These are phyloP conservation scores for Pseudorhombus dupliciocellatus DNA, from an alignment of 2,113 vertebrate genomes.

Conservation along the genomic window DNA sequence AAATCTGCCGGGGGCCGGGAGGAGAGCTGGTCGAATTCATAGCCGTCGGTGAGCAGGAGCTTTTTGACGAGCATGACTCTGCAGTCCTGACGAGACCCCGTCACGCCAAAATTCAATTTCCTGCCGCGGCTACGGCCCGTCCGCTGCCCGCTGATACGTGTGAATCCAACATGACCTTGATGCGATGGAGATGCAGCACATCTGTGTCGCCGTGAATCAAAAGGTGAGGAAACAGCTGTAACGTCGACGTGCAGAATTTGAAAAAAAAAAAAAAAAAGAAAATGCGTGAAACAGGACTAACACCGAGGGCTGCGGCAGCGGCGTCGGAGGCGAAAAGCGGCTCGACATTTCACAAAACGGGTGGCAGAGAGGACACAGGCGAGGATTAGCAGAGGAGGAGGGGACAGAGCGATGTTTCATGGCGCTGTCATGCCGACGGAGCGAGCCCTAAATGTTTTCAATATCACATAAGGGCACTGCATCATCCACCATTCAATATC, in stretches of 20 bases:
- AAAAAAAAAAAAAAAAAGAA: no score
- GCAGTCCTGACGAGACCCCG: constrained; percentile 51
- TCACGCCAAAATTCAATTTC: constrained; percentile 73
- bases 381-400: constrained; percentile 37
- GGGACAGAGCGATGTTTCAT: constrained; percentile 42
- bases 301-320: background rate
- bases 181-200: constrained; percentile 49
- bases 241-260: background rate
- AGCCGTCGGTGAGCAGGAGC: constrained; percentile 21
- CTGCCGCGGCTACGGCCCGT: constrained; percentile 50
- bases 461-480: constrained; percentile 78
- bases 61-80: constrained; percentile 36
- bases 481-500: constrained; percentile 72
- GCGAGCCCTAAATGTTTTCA: constrained; percentile 75
- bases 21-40: constrained; percentile 37
- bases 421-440: constrained; percentile 37
- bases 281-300: constrained; percentile 4
- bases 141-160: constrained; percentile 54
- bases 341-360: constrained; percentile 31
- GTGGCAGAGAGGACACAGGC: constrained; percentile 24
- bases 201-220: constrained; percentile 11
- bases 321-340: background rate
- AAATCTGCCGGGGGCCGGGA: constrained; percentile 21
- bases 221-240: constrained; percentile 20
- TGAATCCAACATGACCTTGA: constrained; percentile 76